phyloP scores from a whole-genome alignment of 2,113 vertebrate genomes.

The Nerophis lumbriciformis region DNA sequence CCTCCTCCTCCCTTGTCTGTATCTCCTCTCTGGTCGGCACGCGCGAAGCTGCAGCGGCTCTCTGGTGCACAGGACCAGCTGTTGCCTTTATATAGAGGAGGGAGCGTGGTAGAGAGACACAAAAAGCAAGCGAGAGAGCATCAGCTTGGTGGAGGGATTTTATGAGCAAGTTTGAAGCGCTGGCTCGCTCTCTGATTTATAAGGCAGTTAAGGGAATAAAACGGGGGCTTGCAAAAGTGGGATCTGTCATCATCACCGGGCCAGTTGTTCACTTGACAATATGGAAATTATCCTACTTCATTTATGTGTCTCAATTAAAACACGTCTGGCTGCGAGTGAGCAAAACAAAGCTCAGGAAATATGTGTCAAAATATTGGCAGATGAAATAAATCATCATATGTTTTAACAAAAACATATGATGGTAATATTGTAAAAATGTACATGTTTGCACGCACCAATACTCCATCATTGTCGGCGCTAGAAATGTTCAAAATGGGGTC shows the following conservation, averaged over 20 bases:
- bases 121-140: slow-evolving; percentile 34
- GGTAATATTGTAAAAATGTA: too few species aligned
- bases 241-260: not conserved
- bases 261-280: not conserved
- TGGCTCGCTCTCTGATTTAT: slow-evolving; percentile 38
- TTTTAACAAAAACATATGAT: not conserved
- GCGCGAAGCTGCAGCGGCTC: slow-evolving; percentile 62
- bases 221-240: not conserved
- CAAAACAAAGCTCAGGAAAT: too few species aligned
- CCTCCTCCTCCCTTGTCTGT: slow-evolving; percentile 4
- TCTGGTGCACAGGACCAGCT: slow-evolving; percentile 77
- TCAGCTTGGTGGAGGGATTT: slow-evolving; percentile 54
- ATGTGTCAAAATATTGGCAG: too few species aligned
- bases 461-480: too few species aligned
- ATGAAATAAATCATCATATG: not conserved
- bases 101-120: slow-evolving; percentile 41
- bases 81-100: slow-evolving; percentile 79
- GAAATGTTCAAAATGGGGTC: too few species aligned
- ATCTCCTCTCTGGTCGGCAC: slow-evolving; percentile 26
- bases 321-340: too few species aligned
- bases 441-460: too few species aligned
- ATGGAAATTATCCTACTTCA: too few species aligned
- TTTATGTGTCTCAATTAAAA: too few species aligned
- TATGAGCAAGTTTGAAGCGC: slow-evolving; percentile 63
- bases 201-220: slow-evolving; percentile 12